A percentile compares a stretch with the other conserved stretches of the same genome.
Conservation (phyloP, 2,113 vertebrate species). For the human region DNA sequence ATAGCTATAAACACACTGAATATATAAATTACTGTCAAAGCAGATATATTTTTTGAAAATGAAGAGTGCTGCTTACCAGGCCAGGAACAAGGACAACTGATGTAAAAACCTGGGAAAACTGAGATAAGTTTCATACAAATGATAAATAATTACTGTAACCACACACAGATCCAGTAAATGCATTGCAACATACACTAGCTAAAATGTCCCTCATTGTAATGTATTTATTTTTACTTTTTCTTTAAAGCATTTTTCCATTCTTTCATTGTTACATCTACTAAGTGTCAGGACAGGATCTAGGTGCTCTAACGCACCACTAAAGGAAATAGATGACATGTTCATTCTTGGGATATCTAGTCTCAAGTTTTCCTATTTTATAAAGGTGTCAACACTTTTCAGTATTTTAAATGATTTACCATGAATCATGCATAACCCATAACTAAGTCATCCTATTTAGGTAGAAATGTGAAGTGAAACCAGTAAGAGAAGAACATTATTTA, state of each 20-base stretch:
- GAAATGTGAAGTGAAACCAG: neutral
- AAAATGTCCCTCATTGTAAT: neutral
- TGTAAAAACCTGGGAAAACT: neutral
- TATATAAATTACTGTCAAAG: neutral
- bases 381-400: neutral
- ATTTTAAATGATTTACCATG: neutral
- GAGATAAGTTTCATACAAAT: neutral
- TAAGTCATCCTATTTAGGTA: neutral
- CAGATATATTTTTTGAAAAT: neutral
- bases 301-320: neutral
- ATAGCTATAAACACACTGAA: neutral
- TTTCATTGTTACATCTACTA: neutral
- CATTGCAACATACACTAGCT: neutral
- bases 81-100: neutral
- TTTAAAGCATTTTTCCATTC: neutral
- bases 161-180: neutral
- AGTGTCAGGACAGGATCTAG: neutral
- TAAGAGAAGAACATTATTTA: neutral
- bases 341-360: neutral
- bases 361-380: neutral
- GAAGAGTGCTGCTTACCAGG: neutral
- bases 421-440: neutral
- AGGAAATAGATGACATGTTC: neutral
- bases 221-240: neutral
- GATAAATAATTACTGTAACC: neutral